Percentiles rank a stretch among this genome's conserved stretches.
Conservation (phyloP, 1,140 invertebrate species). For the Sarcophaga bullata region DNA sequence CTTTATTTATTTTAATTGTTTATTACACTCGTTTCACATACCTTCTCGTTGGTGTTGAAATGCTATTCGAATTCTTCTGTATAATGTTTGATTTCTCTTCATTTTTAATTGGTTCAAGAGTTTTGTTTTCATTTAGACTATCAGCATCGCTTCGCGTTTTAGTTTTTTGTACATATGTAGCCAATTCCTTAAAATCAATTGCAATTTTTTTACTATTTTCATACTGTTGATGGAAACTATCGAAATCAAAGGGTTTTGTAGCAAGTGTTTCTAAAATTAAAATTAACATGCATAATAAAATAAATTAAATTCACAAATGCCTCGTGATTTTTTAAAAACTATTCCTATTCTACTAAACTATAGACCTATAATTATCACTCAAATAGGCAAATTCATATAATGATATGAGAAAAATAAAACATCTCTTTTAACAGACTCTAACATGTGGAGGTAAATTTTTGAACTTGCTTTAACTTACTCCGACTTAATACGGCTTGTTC, state of each 20-base stretch:
- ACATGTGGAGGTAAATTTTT: not conserved
- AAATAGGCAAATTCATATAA: conserved; percentile 5
- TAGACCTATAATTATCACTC: no score
- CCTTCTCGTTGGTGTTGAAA: conserved; percentile 28
- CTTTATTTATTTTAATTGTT: not conserved
- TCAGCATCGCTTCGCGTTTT: conserved; percentile 46
- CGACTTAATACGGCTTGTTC: conserved; percentile 52
- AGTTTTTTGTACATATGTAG: conserved; percentile 11
- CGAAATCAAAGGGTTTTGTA: conserved; percentile 50
- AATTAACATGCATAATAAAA: no score
- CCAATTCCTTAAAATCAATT: conserved; percentile 4
- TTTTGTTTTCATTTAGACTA: conserved; percentile 45
- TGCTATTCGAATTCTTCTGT: not conserved
- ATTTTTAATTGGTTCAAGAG: not conserved
- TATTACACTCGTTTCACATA: not conserved
- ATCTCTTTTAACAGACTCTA: no score
- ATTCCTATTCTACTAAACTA: no score
- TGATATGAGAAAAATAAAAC: no score
- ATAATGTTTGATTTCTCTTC: not conserved
- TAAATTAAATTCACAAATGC: no score
- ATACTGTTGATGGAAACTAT: conserved; percentile 46
- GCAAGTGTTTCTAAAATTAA: conserved; percentile 50
- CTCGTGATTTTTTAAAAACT: no score
- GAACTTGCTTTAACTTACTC: conserved; percentile 46
- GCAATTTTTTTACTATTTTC: not conserved